Evolutionary conservation across 1,140 invertebrate genomes (phyloP).

Genomic region (Trichoplusia ni): DNA sequence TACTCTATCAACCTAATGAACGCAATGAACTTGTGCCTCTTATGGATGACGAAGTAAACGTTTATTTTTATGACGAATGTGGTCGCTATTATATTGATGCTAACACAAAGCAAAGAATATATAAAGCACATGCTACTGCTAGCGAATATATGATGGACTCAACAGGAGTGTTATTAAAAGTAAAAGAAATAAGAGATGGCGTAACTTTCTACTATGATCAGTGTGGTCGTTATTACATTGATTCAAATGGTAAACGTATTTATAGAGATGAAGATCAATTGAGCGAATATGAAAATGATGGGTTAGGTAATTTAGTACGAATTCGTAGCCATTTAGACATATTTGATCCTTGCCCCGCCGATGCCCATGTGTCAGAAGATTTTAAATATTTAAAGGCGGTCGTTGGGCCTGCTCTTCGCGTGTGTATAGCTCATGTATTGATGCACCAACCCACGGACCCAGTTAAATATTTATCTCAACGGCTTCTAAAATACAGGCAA

Average conservation of each 20-base stretch:
- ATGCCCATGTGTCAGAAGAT: slow-evolving; percentile 68
- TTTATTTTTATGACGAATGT: slow-evolving; percentile 76
- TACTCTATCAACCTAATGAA: slow-evolving; percentile 68
- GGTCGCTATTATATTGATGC: slow-evolving; percentile 70
- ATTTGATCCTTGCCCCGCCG: slow-evolving; percentile 65
- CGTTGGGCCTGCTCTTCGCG: slow-evolving; percentile 65
- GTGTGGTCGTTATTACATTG: slow-evolving; percentile 70
- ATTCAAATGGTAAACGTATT: slow-evolving; percentile 67
- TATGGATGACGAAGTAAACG: slow-evolving; percentile 61
- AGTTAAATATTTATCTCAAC: slow-evolving; percentile 62
- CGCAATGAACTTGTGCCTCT: slow-evolving; percentile 64
- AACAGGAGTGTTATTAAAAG: slow-evolving; percentile 62
- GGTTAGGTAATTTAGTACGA: slow-evolving; percentile 72
- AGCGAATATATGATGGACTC: slow-evolving; percentile 76
- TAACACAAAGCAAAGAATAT: slow-evolving; percentile 62
- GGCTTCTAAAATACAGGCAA: slow-evolving; percentile 66
- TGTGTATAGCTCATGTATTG: slow-evolving; percentile 67
- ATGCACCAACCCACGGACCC: slow-evolving; percentile 69
- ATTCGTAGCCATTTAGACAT: slow-evolving; percentile 67
- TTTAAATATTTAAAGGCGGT: slow-evolving; percentile 67
- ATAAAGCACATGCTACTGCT: slow-evolving; percentile 65
- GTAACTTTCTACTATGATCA: slow-evolving; percentile 67
- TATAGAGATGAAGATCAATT: slow-evolving; percentile 65
- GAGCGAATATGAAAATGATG: slow-evolving; percentile 77
- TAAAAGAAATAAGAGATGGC: slow-evolving; percentile 66